Evolutionary conservation across 2,797 vertebrate species (phyloP).

Genomic region (Spea hammondii): DNA sequence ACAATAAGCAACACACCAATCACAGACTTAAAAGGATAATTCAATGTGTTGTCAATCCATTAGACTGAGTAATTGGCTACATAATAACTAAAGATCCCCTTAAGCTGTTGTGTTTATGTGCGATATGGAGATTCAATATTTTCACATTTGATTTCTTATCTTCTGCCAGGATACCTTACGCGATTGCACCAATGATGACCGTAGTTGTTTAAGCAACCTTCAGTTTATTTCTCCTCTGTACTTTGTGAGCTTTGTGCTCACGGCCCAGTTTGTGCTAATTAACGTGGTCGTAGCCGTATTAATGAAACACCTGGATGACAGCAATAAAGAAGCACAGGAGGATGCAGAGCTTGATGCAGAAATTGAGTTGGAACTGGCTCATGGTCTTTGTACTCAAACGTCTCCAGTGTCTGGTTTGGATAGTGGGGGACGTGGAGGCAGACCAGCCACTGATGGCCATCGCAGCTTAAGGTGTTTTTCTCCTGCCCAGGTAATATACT

Average conservation of each 20-base stretch:
- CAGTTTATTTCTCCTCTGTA: constrained; percentile 98
- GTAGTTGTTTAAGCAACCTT: constrained; percentile 92
- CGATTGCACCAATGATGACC: constrained; percentile 89
- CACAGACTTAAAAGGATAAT: too few species aligned
- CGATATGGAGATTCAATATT: too few species aligned
- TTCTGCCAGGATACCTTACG: constrained; percentile 86
- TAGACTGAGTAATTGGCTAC: too few species aligned
- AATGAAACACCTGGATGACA: constrained; percentile 98
- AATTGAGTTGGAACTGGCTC: constrained; percentile 92
- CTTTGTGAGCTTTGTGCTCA: constrained; percentile 98
- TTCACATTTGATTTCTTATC: background rate
- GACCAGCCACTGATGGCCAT: constrained; percentile 65
- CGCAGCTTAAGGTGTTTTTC: constrained; percentile 79
- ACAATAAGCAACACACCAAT: too few species aligned
- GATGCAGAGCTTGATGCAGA: constrained; percentile 98
- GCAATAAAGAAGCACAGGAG: constrained; percentile 97
- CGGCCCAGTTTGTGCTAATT: constrained; percentile 98
- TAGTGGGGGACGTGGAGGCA: constrained; percentile 59
- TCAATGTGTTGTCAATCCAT: too few species aligned
- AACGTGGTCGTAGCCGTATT: constrained; percentile 98
- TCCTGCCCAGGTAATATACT: constrained; percentile 82
- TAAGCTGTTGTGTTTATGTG: too few species aligned
- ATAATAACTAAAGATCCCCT: too few species aligned
- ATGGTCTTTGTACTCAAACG: constrained; percentile 83
- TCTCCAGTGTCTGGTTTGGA: constrained; percentile 61